phyloP scores from a whole-genome alignment of 2,888 invertebrate species.

The Euspilapteryx auroguttella region DNA sequence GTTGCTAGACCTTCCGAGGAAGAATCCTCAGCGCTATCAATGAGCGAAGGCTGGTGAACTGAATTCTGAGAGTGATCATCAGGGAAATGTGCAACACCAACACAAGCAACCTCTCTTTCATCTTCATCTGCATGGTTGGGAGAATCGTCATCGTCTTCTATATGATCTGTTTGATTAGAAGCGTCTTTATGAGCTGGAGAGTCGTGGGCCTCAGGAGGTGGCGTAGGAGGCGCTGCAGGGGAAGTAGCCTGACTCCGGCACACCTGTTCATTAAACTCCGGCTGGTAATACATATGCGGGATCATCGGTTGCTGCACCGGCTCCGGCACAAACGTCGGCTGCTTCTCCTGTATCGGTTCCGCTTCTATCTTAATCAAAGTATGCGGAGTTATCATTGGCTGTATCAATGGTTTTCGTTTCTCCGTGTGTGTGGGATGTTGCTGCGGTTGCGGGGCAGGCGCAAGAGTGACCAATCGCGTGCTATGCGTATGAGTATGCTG shows the following conservation, averaged over 20 bases:
- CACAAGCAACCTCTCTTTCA: slow-evolving; percentile 43
- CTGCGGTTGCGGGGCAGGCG: slow-evolving; percentile 57
- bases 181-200: slow-evolving; percentile 75
- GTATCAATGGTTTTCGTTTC: slow-evolving; percentile 50
- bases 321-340: slow-evolving; percentile 40
- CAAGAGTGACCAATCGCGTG: slow-evolving; percentile 66
- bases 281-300: slow-evolving; percentile 59
- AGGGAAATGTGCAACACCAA: slow-evolving; percentile 48
- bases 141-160: slow-evolving; percentile 69
- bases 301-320: slow-evolving; percentile 52
- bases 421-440: slow-evolving; percentile 28
- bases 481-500: slow-evolving; percentile 72
- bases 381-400: slow-evolving; percentile 46
- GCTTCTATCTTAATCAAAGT: slow-evolving; percentile 74
- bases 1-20: slow-evolving; percentile 31
- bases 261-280: slow-evolving; percentile 41
- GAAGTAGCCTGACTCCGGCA: slow-evolving; percentile 63
- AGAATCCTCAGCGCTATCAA: slow-evolving; percentile 42
- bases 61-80: slow-evolving; percentile 23
- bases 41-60: slow-evolving; percentile 17
- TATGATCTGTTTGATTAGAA: slow-evolving; percentile 81
- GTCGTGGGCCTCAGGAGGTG: slow-evolving; percentile 55
- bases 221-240: slow-evolving; percentile 60
- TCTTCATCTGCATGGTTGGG: slow-evolving; percentile 47
- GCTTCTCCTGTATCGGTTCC: slow-evolving; percentile 54